Evolutionary conservation across 2,888 invertebrate genomes (phyloP), one percentile per base, ranked within the genome.

Genomic region (Scrobipalpa atriplicella): DNA sequence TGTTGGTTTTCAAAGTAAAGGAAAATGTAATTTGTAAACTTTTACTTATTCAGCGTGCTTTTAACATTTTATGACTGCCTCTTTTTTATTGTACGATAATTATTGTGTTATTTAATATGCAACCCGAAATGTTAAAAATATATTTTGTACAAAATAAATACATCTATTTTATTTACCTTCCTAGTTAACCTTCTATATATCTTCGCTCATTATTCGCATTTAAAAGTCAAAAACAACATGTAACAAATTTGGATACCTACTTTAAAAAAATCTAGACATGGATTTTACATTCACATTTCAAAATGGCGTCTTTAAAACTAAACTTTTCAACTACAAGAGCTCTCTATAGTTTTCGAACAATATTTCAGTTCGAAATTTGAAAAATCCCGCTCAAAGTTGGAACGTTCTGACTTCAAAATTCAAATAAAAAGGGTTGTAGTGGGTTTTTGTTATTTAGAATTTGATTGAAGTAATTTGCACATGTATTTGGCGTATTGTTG

Each of bases 81-180:
- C 13, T 47, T 16, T 47, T n/a, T 47, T 16, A 16, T 16, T n/a
- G 16, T 47, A 16, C n/a, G n/a, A 47, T 47, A 11, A 13, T 56
- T 9, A 56, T 56, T 56, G 2, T 38, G 16, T 56, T 36, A 7
- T 38, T 13, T 66, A 65, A 51, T 39, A 72, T 71, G 73, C 69
- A 68, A 78, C 78, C 74, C 72, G 74, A 76, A 82, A 78, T 80
- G 81, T 83, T 83, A 76, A 74, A 75, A 72, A 73, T 83, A 84
- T 84, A 85, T 86, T 83, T 84, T 83, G 73, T 80, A 83, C 80
- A 80, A 80, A 75, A 75, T 64, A 39, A 43, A 36, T 21, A 43
- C 47, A 58, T 67, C 71, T 70, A 39, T 62, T 36, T 21, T 60
- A 36, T 60, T 56, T 67, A 70, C 73, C 71, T 72, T 69, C 73